Base-by-base conservation (phyloP, 2,888 invertebrate species). In the Rhabditoides inermis region DNA sequence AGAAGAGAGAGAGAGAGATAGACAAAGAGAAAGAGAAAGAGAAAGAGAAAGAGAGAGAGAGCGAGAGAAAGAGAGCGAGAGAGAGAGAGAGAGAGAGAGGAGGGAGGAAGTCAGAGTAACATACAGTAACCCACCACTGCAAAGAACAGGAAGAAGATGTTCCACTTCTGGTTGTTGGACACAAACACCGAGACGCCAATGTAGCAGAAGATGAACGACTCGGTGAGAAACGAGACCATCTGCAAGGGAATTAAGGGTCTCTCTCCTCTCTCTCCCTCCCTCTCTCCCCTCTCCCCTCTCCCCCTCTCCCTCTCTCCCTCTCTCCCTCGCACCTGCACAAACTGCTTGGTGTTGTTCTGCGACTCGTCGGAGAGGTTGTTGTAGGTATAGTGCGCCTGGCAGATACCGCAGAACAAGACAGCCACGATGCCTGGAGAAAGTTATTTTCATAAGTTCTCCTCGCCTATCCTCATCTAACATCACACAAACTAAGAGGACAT, bases 311-410 rank as follows among this genome's bases (percentile, higher is more conserved):
- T n/a, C n/a, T n/a, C n/a, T n/a, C n/a, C n/a, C n/a, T n/a, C n/a
- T n/a, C n/a, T n/a, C n/a, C n/a, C n/a, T n/a, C n/a, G n/a, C n/a
- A 67, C 66, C 37, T 64, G 63, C 56, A 67, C 63, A 56, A 81
- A 81, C 78, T 90, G 88, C 79, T 91, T 91, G 28, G 90, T 91
- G 63, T 89, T 82, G 63, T 83, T 83, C 65, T 90, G 83, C 0
- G 90, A 89, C 76, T 90, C 88, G 50, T 84, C 82, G 0, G 90
- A 90, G 32, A 92, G 80, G 79, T 92, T 92, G 80, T 95, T 94
- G 81, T 89, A 94, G 0, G 95, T 98, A 78, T 98, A 98, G 80
- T 98, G 95, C 22, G 95, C 95, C 80, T 98, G 95, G 76, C 91
- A 92, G 73, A 98, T 95, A 27, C 95, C 95, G 80, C 95, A 95